phyloP scores from a whole-genome alignment of 2,113 vertebrate genomes.

The Aegithalos caudatus region DNA sequence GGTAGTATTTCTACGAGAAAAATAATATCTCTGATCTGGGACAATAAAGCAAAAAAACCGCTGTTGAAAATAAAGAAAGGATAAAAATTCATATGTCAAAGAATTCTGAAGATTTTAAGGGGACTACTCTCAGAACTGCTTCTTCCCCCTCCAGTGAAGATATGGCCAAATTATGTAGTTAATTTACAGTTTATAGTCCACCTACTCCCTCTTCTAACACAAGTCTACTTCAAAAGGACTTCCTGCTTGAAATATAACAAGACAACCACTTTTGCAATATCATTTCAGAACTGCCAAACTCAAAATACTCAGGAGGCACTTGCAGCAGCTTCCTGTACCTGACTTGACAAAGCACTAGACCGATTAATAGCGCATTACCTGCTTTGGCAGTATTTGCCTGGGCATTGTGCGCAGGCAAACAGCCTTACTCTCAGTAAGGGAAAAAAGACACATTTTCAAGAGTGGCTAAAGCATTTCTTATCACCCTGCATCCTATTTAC shows the following conservation, averaged over 20 bases:
- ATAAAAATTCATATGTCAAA: neutral
- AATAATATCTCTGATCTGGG: neutral
- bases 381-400: neutral
- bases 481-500: neutral
- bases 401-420: accelerated
- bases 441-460: neutral
- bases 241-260: neutral
- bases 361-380: accelerated
- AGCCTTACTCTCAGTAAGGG: neutral
- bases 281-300: neutral
- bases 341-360: neutral
- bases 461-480: neutral
- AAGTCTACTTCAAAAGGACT: no score
- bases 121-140: neutral
- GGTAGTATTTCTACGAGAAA: neutral
- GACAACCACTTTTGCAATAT: neutral
- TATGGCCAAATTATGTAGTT: neutral
- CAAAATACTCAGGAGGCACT: neutral
- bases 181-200: neutral
- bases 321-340: neutral
- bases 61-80: neutral
- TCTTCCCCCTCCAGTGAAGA: neutral
- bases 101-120: neutral
- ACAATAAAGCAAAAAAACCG: neutral
- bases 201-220: neutral